Percentiles rank a stretch among this genome's conserved stretches.
phyloP scores from a whole-genome alignment of 2,797 vertebrate species.

The Selene dorsalis region DNA sequence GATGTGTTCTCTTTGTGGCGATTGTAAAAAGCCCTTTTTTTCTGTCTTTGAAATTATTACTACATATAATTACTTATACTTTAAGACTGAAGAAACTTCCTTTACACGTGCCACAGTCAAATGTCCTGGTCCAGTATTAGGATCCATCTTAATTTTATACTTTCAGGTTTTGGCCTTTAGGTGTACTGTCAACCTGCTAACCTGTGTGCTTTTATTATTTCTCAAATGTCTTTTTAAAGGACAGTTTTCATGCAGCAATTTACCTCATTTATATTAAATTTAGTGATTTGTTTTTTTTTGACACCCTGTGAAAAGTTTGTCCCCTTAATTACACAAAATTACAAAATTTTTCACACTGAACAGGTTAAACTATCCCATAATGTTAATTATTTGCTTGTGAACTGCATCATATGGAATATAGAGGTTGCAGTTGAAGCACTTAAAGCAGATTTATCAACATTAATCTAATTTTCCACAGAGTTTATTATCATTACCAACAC shows the following conservation, averaged over 20 bases:
- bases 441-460: background rate
- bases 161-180: background rate
- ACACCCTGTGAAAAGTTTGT: background rate
- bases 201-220: background rate
- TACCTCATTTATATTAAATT: background rate
- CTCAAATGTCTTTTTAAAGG: background rate
- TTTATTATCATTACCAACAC: background rate
- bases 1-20: background rate
- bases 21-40: no score
- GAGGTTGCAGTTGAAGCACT: background rate
- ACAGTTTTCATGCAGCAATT: background rate
- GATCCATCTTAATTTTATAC: background rate
- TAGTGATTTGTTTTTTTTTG: background rate
- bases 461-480: background rate
- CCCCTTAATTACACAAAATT: background rate
- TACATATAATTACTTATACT: no score
- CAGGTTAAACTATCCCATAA: background rate
- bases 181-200: background rate
- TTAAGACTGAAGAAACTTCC: background rate
- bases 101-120: background rate
- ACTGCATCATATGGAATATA: no score
- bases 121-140: no score
- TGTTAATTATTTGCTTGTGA: background rate
- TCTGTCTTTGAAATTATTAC: background rate
- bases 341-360: background rate